Evolutionary conservation across 2,888 invertebrate genomes (phyloP).

Genomic region (Tolmerus cingulatus): DNA sequence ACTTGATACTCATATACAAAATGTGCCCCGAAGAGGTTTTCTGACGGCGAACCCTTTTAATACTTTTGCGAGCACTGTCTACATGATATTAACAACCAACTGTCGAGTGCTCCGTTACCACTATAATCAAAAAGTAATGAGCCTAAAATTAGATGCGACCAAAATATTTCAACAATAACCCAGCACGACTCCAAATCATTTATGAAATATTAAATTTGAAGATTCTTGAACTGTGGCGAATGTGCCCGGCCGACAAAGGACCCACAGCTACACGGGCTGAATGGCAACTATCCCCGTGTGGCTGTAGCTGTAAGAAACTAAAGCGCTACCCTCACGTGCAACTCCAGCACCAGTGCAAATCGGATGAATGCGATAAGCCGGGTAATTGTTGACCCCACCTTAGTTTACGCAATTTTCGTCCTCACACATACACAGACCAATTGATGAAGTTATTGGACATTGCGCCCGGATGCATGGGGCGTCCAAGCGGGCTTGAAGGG

Average conservation of each 20-base stretch:
- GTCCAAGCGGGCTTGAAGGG: neutral
- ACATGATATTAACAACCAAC: neutral
- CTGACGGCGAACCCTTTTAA: neutral
- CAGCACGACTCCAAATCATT: conserved; percentile 41
- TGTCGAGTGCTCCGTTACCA: conserved; percentile 30
- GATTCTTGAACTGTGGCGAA: conserved; percentile 44
- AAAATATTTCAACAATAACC: conserved; percentile 48
- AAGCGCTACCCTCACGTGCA: neutral
- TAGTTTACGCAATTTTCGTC: conserved; percentile 15
- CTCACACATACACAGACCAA: neutral
- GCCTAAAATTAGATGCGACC: conserved; percentile 46
- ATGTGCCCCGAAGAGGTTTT: neutral
- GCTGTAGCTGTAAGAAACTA: neutral
- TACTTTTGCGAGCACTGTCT: neutral
- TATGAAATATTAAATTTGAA: conserved; percentile 47
- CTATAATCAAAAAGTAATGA: conserved; percentile 47
- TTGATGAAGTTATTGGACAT: neutral
- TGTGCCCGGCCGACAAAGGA: conserved; percentile 29
- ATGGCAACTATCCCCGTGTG: neutral
- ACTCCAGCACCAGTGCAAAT: conserved; percentile 1
- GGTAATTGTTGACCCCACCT: conserved; percentile 28
- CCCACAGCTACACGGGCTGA: neutral
- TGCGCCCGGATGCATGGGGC: neutral
- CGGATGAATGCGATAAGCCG: neutral
- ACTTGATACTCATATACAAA: neutral